Base-by-base conservation (phyloP, 1,140 invertebrate species). In the Philotrypesis tridentata region DNA sequence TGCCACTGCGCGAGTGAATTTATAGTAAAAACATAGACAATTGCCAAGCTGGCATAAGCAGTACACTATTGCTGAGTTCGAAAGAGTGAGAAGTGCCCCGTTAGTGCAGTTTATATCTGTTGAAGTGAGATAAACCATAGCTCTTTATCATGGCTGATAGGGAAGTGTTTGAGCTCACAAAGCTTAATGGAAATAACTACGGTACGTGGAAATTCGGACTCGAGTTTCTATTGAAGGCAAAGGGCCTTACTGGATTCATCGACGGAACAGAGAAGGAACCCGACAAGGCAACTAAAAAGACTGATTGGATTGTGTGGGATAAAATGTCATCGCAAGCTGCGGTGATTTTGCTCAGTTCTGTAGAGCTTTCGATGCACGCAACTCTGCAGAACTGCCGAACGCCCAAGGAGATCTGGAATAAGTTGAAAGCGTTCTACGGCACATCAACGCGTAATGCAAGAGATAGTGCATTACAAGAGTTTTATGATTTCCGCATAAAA, bases 401-500 rank as follows among this genome's bases (percentile, higher is more conserved):
- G 3, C 63, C 80, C 3, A 68, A 80, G 55, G 61, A 76, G 23
- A 82, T 82, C 0, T 61, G 63, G 65, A 31, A 82, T 9, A 82
- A 82, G 27, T n/a, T 82, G 0, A 17, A 68, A 60, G 5, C 3
- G 2, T 14, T 82, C 14, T 82, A 76, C 31, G 43, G 72, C 8
- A 60, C 25, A 2, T 55, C 55, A 37, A 82, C 65, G 1, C n/a
- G 29, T 8, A 60, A 76, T 21, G 61, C 73, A 2, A n/a, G 55
- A n/a, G 11, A 76, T 63, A 68, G 8, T 48, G 65, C 40, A 17
- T 72, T 73, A 61, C 8, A 82, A 78, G 55, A 76, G 25, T 78
- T 48, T 21, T 82, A 82, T 43, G 43, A 29, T 0, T 82, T 82
- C 63, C 40, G 37, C 0, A 55, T 82, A 9, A 78, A 63, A 4